Percentiles rank a stretch among this genome's conserved stretches.
Conservation (phyloP, 2,797 vertebrate genomes). For the Mormyrus hasselquistii region DNA sequence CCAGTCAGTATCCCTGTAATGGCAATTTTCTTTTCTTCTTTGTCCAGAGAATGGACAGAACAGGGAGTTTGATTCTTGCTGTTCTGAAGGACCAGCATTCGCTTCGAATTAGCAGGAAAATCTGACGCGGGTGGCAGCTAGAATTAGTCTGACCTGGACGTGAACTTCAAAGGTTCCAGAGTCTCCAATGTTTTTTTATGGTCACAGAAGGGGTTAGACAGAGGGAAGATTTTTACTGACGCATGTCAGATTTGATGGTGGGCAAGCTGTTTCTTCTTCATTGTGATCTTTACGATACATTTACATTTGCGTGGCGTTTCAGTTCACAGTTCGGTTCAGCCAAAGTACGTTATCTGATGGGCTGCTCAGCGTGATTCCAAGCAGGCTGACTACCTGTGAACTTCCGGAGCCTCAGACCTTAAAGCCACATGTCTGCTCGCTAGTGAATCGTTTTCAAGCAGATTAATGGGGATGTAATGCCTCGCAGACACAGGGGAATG, state of each 20-base stretch:
- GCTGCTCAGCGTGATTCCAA: neutral
- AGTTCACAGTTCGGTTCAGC: neutral
- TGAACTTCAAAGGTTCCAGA: neutral
- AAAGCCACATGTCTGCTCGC: neutral
- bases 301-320: neutral
- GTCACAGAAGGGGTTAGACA: neutral
- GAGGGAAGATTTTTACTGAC: neutral
- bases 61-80: neutral
- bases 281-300: neutral
- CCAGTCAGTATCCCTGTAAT: neutral
- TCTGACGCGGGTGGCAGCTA: neutral
- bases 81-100: neutral
- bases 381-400: neutral
- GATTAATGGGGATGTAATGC: neutral
- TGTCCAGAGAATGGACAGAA: neutral
- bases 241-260: neutral
- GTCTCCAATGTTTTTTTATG: neutral
- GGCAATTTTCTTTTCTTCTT: neutral
- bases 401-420: neutral
- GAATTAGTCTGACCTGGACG: constrained; percentile 1
- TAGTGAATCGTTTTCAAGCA: neutral
- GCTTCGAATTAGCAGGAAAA: neutral
- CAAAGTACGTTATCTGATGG: neutral
- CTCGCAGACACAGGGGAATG: neutral
- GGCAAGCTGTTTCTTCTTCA: neutral